A percentile compares a stretch with the other conserved stretches of the same genome.
These are phyloP conservation scores for Schizothorax lantsangensis DNA, from an alignment of 2,797 vertebrate genomes.

Conservation along the genomic window DNA sequence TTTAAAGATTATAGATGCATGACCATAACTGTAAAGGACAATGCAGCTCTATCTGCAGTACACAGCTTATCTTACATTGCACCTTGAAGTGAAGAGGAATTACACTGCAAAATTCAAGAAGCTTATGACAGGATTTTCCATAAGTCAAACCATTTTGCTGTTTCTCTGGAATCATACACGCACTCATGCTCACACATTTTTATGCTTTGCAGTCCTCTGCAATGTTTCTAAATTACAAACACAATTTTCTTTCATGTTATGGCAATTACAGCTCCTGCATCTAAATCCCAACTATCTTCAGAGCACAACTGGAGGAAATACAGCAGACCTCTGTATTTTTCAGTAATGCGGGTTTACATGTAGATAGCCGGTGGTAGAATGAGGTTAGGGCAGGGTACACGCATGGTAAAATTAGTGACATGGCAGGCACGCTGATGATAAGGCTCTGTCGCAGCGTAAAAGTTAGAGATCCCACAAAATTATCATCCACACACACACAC, in stretches of 20 bases:
- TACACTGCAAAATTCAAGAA: slow-evolving; percentile 22
- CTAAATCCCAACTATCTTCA: slow-evolving; percentile 28
- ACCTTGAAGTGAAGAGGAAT: slow-evolving; percentile 29
- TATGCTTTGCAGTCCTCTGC: slow-evolving; percentile 32
- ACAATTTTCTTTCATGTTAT: slow-evolving; percentile 34
- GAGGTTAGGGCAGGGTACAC: neutral
- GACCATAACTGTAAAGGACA: neutral
- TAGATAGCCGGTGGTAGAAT: slow-evolving; percentile 10
- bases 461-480: slow-evolving; percentile 13
- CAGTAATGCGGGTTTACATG: slow-evolving; percentile 29
- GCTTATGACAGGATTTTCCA: slow-evolving; percentile 24
- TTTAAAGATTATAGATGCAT: slow-evolving; percentile 11
- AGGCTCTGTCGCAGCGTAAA: neutral
- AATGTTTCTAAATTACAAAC: slow-evolving; percentile 50
- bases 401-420: slow-evolving; percentile 23
- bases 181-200: slow-evolving; percentile 25
- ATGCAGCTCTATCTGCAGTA: slow-evolving; percentile 10
- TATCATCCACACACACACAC: neutral
- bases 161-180: slow-evolving; percentile 36
- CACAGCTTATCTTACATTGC: neutral
- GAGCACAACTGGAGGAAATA: slow-evolving; percentile 6
- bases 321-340: slow-evolving; percentile 13
- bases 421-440: slow-evolving; percentile 11
- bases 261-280: slow-evolving; percentile 36
- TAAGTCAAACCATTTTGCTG: neutral